A percentile compares a stretch with the other conserved stretches of the same genome.
Evolutionary conservation across 2,113 vertebrate genomes (phyloP).

Genomic region (Macquaria australasica): DNA sequence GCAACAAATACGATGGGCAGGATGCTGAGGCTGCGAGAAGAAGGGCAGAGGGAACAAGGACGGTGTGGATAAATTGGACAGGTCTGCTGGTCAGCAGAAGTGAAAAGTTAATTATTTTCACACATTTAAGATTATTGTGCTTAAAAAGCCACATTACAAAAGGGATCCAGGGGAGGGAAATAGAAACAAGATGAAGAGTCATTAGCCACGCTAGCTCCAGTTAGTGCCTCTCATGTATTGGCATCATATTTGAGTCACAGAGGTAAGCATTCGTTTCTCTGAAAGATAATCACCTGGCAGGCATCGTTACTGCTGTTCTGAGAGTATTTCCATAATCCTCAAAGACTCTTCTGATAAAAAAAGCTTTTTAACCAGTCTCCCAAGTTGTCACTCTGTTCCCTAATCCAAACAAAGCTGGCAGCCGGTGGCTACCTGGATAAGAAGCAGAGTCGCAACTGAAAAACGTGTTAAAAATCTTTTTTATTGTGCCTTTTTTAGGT

Average conservation of each 20-base stretch:
- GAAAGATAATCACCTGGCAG: not conserved
- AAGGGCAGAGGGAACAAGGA: not conserved
- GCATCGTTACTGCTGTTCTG: not conserved
- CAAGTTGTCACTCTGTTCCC: not conserved
- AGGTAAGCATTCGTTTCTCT: not conserved
- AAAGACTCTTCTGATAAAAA: not conserved
- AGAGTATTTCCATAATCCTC: not conserved
- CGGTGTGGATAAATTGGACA: slow-evolving; percentile 35
- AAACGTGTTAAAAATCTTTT: not conserved
- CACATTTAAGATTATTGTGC: slow-evolving; percentile 6
- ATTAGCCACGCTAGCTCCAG: not conserved
- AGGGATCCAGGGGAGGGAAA: not conserved
- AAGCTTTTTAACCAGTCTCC: not conserved
- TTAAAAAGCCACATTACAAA: not conserved
- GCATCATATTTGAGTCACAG: not conserved
- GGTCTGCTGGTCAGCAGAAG: slow-evolving; percentile 50
- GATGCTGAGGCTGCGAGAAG: slow-evolving; percentile 47
- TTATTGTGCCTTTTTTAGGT: no score
- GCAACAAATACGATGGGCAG: slow-evolving; percentile 31
- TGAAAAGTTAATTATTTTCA: slow-evolving; percentile 36
- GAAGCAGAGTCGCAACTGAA: not conserved
- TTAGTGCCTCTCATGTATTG: not conserved
- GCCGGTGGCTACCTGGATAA: no score
- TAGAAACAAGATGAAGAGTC: slow-evolving; percentile 9
- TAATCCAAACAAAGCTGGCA: no score